Evolutionary conservation across 1,140 invertebrate genomes (phyloP), one percentile per base, ranked within the genome.

Genomic region (Chymomyza costata): DNA sequence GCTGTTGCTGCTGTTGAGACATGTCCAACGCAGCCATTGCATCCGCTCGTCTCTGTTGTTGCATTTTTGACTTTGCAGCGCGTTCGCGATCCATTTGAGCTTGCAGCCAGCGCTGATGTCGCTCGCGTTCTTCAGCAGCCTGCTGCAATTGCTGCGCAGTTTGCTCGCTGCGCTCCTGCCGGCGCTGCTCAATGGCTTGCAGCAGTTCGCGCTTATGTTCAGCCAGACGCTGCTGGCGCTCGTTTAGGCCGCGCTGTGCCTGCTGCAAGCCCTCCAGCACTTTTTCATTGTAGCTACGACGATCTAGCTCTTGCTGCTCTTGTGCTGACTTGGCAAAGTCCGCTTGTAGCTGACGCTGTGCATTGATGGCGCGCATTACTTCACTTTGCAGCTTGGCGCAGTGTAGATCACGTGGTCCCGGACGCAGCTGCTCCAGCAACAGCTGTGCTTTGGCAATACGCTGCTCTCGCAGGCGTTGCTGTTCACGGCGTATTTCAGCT

Each of bases 11-110:
- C 34, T 84, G 69, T 28, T 85, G 57, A 0, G 60, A 50, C 65
- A 83, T 80, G 35, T 34, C 64, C 51, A 85, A 39, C 0, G 83
- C 73, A n/a, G 81, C 83, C 8, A 80, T 19, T 0, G 82, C 83
- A 16, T 74, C 69, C 16, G 65, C 60, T 2, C 67, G 59, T 0
- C 68, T 37, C 18, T 62, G 60, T 1, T 53, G 59, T 10, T 52
- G 30, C 58, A 61, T 70, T 16, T 52, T 13, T 3, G 48, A 48
- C 41, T 48, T 44, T 6, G 49, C 38, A 0, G 39, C 45, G 3
- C 57, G 43, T 14, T 83, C 67, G 34, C 69, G 78, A 0, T 65
- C 52, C 37, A 15, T 31, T 10, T 85, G 70, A 13, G 64, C 59
- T 35, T 57, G 44, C 6, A 64, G 16, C 17, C 66, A 47, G 10